A percentile compares a stretch with the other conserved stretches of the same genome.
Conservation (phyloP, 2,797 vertebrate species). For the Gobionotothen gibberifrons region DNA sequence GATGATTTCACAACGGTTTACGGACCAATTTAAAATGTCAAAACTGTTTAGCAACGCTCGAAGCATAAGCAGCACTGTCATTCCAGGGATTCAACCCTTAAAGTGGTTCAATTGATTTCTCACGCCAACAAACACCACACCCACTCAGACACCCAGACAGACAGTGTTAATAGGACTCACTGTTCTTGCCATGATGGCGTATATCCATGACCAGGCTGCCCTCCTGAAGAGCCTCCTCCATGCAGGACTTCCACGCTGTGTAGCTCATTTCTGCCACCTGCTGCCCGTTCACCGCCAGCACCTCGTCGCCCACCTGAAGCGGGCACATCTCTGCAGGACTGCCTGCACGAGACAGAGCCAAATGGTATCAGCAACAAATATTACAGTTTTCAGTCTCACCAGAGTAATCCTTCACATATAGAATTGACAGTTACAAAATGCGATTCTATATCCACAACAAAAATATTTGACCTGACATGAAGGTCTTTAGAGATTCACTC, state of each 20-base stretch:
- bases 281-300: slow-evolving; percentile 89
- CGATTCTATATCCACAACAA: not conserved
- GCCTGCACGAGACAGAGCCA: slow-evolving; percentile 77
- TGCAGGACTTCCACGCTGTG: slow-evolving; percentile 88
- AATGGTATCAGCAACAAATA: not conserved
- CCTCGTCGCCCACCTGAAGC: slow-evolving; percentile 91
- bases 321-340: slow-evolving; percentile 92
- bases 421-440: not conserved
- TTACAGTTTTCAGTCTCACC: not conserved
- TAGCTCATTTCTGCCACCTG: slow-evolving; percentile 91
- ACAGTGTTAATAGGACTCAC: slow-evolving; percentile 80
- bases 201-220: slow-evolving; percentile 94
- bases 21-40: slow-evolving; percentile 77
- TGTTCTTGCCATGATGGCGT: slow-evolving; percentile 90
- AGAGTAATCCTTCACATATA: not conserved
- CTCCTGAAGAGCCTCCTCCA: slow-evolving; percentile 88
- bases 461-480: not conserved
- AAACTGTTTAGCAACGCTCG: slow-evolving; percentile 69
- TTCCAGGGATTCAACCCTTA: slow-evolving; percentile 56
- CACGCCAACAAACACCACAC: not conserved
- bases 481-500: no score
- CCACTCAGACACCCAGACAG: slow-evolving; percentile 25
- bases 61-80: slow-evolving; percentile 64
- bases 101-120: slow-evolving; percentile 39
- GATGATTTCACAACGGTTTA: slow-evolving; percentile 76